These are phyloP conservation scores for Penelope pileata DNA, from an alignment of 2,113 vertebrate species.

Conservation along the genomic window DNA sequence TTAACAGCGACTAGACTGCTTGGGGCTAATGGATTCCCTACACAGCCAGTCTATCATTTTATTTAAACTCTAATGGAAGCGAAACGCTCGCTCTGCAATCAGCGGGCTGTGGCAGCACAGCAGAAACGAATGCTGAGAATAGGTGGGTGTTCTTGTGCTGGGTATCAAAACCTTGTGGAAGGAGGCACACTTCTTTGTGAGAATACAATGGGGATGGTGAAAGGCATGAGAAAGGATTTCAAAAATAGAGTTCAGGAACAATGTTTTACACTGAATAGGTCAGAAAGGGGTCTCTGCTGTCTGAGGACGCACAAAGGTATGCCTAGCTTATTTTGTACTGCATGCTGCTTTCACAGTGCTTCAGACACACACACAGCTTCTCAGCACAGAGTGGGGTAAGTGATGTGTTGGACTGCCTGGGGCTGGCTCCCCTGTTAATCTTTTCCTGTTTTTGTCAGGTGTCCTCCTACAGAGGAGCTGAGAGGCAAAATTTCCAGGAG, in stretches of 20 bases:
- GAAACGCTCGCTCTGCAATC: neutral
- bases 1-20: conserved; percentile 1
- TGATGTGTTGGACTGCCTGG: neutral
- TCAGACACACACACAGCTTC: neutral
- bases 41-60: conserved; percentile 21
- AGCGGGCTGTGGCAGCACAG: conserved; percentile 28
- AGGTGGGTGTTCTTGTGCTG: neutral
- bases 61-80: conserved; percentile 30
- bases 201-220: neutral
- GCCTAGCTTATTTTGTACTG: neutral
- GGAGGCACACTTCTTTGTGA: neutral
- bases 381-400: neutral
- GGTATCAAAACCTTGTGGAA: conserved; percentile 1
- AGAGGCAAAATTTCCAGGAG: neutral
- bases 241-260: neutral
- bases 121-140: neutral
- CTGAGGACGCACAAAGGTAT: neutral
- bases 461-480: neutral
- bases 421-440: neutral
- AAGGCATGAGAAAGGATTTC: neutral
- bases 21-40: conserved; percentile 37
- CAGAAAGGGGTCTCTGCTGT: neutral
- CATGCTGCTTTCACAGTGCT: neutral
- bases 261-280: neutral
- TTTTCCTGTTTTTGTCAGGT: neutral